These are phyloP conservation scores for Drosophila pseudoobscura DNA, from an alignment of 1,140 invertebrate species.

Conservation along the genomic window DNA sequence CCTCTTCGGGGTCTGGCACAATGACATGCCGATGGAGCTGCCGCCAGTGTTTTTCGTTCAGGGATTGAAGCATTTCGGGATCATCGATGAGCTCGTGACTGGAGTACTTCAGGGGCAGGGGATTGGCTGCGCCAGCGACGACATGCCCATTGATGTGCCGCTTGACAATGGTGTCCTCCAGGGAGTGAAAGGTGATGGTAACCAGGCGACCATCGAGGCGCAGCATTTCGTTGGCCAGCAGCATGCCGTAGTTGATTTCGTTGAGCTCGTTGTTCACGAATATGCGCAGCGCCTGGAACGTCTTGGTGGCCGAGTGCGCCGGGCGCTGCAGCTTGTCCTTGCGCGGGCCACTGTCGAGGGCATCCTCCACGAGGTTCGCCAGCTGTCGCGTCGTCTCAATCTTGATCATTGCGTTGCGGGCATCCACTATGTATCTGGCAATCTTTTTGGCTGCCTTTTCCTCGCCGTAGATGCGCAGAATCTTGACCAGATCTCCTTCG, in stretches of 20 bases:
- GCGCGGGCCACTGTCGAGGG: conserved; percentile 83
- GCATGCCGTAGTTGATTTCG: conserved; percentile 95
- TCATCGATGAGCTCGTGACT: conserved; percentile 85
- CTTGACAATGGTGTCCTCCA: conserved; percentile 98
- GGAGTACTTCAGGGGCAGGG: conserved; percentile 87
- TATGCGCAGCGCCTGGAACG: conserved; percentile 96
- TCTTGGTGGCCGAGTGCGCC: conserved; percentile 94
- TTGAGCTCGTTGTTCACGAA: conserved; percentile 99
- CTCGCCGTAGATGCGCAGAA: conserved; percentile 95
- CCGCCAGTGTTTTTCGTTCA: conserved; percentile 89
- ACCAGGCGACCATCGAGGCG: conserved; percentile 90
- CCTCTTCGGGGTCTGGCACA: conserved; percentile 88
- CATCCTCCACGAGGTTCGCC: conserved; percentile 90
- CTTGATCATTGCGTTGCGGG: conserved; percentile 91
- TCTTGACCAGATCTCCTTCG: conserved; percentile 90
- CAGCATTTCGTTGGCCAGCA: conserved; percentile 90
- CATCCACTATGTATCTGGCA: conserved; percentile 93
- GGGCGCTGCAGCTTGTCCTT: conserved; percentile 90
- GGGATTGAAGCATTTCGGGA: conserved; percentile 85
- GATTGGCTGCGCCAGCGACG: conserved; percentile 87
- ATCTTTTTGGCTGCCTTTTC: conserved; percentile 95
- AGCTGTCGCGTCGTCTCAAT: conserved; percentile 93
- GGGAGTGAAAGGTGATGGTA: conserved; percentile 94
- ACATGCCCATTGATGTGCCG: conserved; percentile 92
- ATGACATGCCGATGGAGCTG: conserved; percentile 92